Evolutionary conservation across 1,140 invertebrate species (phyloP).

Genomic region (Heliconius nattereri): DNA sequence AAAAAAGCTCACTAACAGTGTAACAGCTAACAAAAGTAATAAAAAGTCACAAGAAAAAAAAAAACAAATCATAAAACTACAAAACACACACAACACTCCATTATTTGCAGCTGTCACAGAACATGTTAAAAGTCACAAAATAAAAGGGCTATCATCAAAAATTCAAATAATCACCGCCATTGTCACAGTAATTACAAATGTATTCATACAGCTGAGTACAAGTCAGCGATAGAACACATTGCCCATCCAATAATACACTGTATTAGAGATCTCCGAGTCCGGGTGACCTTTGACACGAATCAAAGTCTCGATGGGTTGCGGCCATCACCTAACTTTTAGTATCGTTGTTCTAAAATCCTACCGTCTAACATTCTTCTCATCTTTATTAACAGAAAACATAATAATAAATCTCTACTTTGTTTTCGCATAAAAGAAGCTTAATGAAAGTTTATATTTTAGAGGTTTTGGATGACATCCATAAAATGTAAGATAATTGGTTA

Average conservation of each 20-base stretch:
- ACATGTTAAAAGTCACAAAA: neutral
- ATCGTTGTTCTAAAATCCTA: constrained; percentile 3
- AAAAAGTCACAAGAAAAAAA: neutral
- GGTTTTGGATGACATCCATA: neutral
- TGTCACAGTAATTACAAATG: constrained; percentile 23
- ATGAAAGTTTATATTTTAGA: neutral
- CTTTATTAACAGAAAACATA: neutral
- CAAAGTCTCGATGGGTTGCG: constrained; percentile 56
- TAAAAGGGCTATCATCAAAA: constrained; percentile 10
- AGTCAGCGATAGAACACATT: constrained; percentile 34
- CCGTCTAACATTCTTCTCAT: neutral
- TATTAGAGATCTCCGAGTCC: constrained; percentile 59
- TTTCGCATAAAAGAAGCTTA: constrained; percentile 34
- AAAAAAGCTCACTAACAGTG: too few species aligned
- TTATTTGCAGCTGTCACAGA: neutral
- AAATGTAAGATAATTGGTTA: neutral
- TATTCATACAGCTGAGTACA: constrained; percentile 25
- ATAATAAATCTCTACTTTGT: constrained; percentile 39
- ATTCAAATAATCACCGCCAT: constrained; percentile 11
- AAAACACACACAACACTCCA: neutral
- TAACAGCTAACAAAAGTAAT: neutral
- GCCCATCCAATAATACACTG: constrained; percentile 56
- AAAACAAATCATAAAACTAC: neutral
- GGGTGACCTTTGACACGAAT: constrained; percentile 60
- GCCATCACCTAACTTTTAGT: constrained; percentile 2